Base-by-base conservation (phyloP, 64 coral and sea anemone genomes). In the Pocillopora verrucosa region DNA sequence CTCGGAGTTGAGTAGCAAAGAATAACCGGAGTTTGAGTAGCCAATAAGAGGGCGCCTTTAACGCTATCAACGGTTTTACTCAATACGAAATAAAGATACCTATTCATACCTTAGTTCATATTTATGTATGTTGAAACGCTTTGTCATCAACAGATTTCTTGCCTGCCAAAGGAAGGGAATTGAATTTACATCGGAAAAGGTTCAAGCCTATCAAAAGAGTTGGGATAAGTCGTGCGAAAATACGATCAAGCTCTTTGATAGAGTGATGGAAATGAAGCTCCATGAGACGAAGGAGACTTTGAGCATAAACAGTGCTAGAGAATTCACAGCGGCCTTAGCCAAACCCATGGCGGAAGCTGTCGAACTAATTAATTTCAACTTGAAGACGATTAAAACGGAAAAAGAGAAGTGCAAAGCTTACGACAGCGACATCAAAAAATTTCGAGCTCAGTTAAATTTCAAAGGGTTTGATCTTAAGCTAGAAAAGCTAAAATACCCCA, bases 321-420 rank as follows among this genome's bases (percentile, higher is more conserved):
- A 37, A 15, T 36, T 9, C 74, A 79, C 78, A 17, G 41, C 78
- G 16, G 87, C 73, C 51, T 78, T 89, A 74, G 78, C 60, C 61
- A 76, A 89, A 36, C 87, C 87, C 11, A 89, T 89, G 74, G 87
- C n/a, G 19, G 16, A 89, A 78, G 75, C 60, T 64, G 60, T 78
- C 38, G 7, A 89, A 36, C 26, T 78, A 7, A 89, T 89, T 65
- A 16, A 89, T 35, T 64, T 61, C 10, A 89, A 89, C 73, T 2
- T 78, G 59, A 38, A 65, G 76, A 35, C 5, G 74, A 78, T 62
- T 11, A 77, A 89, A 20, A 26, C n/a, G 0, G 56, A 20, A 1
- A 78, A 61, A 65, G 74, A 89, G 1, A 14, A 67, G 38, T 61
- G 51, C 20, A 64, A 37, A 2, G 12, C 10, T 1, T 57, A 9